These are phyloP conservation scores for Zelleria hepariella DNA, from an alignment of 2,888 invertebrate genomes.

Conservation along the genomic window DNA sequence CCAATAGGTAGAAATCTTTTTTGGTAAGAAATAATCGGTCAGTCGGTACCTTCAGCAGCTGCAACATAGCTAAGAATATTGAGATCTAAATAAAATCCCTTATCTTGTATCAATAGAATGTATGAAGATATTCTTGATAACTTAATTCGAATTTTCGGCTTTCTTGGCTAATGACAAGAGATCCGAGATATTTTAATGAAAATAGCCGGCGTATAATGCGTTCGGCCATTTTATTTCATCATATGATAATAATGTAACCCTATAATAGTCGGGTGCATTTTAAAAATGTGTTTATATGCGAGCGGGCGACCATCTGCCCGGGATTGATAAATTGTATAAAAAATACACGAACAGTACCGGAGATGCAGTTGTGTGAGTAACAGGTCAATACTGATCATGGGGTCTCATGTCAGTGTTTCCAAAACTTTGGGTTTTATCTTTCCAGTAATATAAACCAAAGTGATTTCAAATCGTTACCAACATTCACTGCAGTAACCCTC, in stretches of 20 bases:
- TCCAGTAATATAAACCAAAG: too few species aligned
- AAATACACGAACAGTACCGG: constrained; percentile 42
- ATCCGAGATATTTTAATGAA: constrained; percentile 1
- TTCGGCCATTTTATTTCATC: constrained; percentile 45
- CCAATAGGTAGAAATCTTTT: too few species aligned
- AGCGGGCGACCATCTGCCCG: constrained; percentile 55
- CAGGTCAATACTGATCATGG: constrained; percentile 10
- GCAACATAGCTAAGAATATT: too few species aligned
- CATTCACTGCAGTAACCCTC: too few species aligned
- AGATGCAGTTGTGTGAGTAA: constrained; percentile 17
- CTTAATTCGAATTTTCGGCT: background rate
- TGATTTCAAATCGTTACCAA: too few species aligned
- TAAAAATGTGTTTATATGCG: constrained; percentile 61
- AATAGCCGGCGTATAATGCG: constrained; percentile 3
- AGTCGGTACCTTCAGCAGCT: too few species aligned
- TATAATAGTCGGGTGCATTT: constrained; percentile 56
- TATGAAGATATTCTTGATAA: background rate
- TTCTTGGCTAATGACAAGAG: background rate
- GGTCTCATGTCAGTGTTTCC: constrained; percentile 7
- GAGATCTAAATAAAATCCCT: too few species aligned
- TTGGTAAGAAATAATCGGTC: too few species aligned
- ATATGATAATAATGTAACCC: constrained; percentile 63
- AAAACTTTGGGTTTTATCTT: background rate
- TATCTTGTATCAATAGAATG: background rate
- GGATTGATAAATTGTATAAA: constrained; percentile 67